Conservation (phyloP, 1,140 invertebrate species). For the Cecropterus lyciades region DNA sequence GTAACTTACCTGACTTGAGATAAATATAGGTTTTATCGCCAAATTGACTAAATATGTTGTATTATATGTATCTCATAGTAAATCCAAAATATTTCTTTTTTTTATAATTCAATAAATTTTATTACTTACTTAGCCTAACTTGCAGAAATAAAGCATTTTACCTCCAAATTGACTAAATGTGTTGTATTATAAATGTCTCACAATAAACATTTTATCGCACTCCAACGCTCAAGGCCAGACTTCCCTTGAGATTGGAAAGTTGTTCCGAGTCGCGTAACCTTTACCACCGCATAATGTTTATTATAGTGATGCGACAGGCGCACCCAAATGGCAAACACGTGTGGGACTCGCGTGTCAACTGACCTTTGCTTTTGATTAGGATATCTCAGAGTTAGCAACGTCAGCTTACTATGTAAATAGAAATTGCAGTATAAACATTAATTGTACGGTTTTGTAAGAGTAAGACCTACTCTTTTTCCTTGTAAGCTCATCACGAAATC, state of each 20-base stretch:
- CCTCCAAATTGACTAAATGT: constrained; percentile 1
- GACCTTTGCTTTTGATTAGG: constrained; percentile 40
- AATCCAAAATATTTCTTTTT: no score
- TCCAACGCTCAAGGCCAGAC: constrained; percentile 56
- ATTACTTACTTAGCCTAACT: background rate
- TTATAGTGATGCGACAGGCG: constrained; percentile 62
- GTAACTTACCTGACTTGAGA: no score
- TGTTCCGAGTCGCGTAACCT: constrained; percentile 63
- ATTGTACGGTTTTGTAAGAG: no score
- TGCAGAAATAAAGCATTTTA: background rate
- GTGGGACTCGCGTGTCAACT: constrained; percentile 48
- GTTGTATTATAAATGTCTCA: constrained; percentile 30
- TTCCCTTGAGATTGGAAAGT: constrained; percentile 79
- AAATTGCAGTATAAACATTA: no score
- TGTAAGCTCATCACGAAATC: no score
- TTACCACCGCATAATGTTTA: constrained; percentile 56
- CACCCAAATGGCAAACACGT: constrained; percentile 56
- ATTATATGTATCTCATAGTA: no score
- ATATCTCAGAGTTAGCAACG: no score
- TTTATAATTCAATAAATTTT: no score
- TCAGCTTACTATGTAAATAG: no score
- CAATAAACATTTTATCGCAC: constrained; percentile 38
- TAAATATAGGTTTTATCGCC: no score
- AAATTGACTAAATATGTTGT: no score
- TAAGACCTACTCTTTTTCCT: no score